A percentile compares a stretch with the other conserved stretches of the same genome.
These are phyloP conservation scores for Tenualosa thibaudeaui DNA, from an alignment of 2,797 vertebrate species.

Conservation along the genomic window DNA sequence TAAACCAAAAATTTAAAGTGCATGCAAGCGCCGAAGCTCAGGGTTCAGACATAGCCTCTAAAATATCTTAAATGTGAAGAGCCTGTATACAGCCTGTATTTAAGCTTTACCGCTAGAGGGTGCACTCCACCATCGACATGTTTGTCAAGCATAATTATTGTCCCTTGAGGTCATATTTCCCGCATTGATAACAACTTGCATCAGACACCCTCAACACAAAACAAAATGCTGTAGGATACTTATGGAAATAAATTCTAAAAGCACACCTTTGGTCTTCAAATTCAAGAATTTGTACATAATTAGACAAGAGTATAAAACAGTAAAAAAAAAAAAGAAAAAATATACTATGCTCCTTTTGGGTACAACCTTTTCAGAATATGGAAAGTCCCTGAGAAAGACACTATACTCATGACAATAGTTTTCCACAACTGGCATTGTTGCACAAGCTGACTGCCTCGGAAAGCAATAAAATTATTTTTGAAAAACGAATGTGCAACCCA, in stretches of 20 bases:
- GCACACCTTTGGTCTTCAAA: slow-evolving; percentile 13
- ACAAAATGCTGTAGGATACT: not conserved
- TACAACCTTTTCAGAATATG: not conserved
- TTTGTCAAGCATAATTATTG: not conserved
- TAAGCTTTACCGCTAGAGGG: not conserved
- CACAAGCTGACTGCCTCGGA: not conserved
- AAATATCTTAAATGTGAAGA: not conserved
- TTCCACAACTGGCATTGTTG: slow-evolving; percentile 6
- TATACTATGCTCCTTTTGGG: not conserved
- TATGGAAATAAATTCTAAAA: not conserved
- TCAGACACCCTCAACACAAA: not conserved
- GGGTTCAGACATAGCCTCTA: not conserved
- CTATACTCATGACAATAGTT: not conserved
- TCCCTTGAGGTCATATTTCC: not conserved
- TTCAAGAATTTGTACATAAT: not conserved
- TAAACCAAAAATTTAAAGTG: not conserved
- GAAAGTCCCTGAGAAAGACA: slow-evolving; percentile 19
- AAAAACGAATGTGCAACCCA: not conserved
- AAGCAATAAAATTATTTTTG: not conserved
- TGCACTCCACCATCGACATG: not conserved
- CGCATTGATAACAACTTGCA: not conserved
- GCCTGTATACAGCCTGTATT: not conserved
- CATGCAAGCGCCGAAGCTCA: slow-evolving; percentile 8
- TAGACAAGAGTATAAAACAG: not conserved
- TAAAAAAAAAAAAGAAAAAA: not conserved